Evolutionary conservation across 2,797 vertebrate species (phyloP).

Genomic region (Linurgus olivaceus): DNA sequence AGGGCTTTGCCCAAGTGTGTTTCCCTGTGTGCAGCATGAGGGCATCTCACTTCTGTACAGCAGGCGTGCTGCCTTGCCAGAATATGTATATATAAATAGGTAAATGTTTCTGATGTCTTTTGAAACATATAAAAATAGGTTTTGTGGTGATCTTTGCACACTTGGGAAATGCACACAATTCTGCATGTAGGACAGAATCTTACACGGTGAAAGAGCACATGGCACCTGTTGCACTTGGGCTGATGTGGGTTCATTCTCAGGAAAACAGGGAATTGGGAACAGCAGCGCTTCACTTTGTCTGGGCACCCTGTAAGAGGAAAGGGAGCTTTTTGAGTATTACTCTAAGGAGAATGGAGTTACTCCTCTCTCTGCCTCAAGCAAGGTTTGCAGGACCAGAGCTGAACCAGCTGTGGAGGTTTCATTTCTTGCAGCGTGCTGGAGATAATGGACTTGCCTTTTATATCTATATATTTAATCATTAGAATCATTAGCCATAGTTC

Average conservation of each 20-base stretch:
- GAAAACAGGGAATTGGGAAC: background rate
- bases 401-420: background rate
- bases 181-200: background rate
- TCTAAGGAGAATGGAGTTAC: background rate
- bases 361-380: background rate
- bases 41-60: background rate
- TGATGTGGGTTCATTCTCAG: background rate
- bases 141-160: background rate
- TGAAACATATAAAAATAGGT: background rate
- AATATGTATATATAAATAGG: too few relatives aligned
- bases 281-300: background rate
- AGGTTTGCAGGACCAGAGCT: background rate
- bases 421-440: background rate
- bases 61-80: background rate
- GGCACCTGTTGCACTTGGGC: background rate
- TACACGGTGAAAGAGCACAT: fast-evolving
- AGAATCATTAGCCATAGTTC: background rate
- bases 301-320: background rate
- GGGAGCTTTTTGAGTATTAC: fast-evolving
- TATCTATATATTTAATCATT: too few relatives aligned
- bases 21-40: background rate
- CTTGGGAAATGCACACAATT: background rate
- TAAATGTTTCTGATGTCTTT: background rate
- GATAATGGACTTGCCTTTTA: too few relatives aligned
- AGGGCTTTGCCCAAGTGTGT: background rate